Base-by-base conservation (phyloP, 35 echinoderm and acorn worm genomes). In the Apostichopus japonicus region DNA sequence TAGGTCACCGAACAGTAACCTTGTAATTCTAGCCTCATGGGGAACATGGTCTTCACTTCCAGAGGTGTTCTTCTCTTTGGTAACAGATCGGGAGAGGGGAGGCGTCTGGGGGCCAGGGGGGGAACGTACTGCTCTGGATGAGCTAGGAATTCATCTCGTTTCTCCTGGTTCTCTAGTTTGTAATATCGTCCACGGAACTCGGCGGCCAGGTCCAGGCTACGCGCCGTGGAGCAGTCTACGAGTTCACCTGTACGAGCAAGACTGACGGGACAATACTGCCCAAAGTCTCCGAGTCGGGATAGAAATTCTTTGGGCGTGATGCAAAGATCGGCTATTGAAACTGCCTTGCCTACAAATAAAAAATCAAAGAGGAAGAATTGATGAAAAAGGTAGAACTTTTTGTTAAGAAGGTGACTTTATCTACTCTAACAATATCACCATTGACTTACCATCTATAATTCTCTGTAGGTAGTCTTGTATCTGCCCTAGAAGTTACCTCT, bases 201-300 rank as follows among this genome's bases (percentile, higher is more conserved):
- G 6, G 95, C 97, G 3, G 97, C 95, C 17, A 94, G 78, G 52
- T 96, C 93, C 82, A 96, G 83, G 44, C 63, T 93, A 2, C 90
- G 65, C 56, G 96, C 91, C 9, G 90, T 92, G 4, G 97, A 94
- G 72, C 97, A 96, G 90, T 99, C 95, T 1, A 99, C 97, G 8
- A 99, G 92, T 78, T 96, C 95, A 17, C 93, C 97, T 13, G 84
- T 71, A 17, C 93, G 93, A 53, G 97, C 97, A 63, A 99, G 92
- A 58, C 97, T 99, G 70, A 99, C 97, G 0, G 97, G 97, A 80
- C 97, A 99, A 63, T 99, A 99, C 84, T 99, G 97, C 16, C 93
- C 95, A 90, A 99, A 99, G 90, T 94, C 92, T 59, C 97, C 95
- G 4, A 99, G 95, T 2, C 97, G 87, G 65, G 95, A 80, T 14